A percentile compares a stretch with the other conserved stretches of the same genome.
Evolutionary conservation across 1,140 invertebrate genomes (phyloP).

Genomic region (Brachionus manjavacas): DNA sequence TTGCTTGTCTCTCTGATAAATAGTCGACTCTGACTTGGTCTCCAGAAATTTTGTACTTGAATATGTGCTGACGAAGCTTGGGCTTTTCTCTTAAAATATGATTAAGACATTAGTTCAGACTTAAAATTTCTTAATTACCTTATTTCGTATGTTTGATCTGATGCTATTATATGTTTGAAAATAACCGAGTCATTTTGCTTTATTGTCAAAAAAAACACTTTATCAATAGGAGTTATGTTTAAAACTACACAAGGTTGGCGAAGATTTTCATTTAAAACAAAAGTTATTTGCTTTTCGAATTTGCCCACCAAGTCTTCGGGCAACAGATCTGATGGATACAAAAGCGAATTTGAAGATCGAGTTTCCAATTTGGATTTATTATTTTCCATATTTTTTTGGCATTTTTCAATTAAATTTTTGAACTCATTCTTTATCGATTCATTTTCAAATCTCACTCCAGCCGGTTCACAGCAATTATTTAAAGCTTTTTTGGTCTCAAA

Average conservation of each 20-base stretch:
- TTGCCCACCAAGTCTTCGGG: not conserved
- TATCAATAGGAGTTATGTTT: constrained; percentile 14
- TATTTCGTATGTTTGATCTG: not conserved
- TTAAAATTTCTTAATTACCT: not conserved
- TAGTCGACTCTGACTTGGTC: constrained; percentile 5
- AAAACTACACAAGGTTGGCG: not conserved
- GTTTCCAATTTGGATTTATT: not conserved
- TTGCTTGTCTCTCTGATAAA: not conserved
- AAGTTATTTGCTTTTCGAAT: constrained; percentile 33
- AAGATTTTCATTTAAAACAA: not conserved
- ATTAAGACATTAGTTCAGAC: not conserved
- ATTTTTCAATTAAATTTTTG: not conserved
- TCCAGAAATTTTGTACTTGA: not conserved
- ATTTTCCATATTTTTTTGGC: constrained; percentile 18
- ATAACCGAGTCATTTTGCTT: not conserved
- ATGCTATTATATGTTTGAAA: constrained; percentile 11
- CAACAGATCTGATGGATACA: not conserved
- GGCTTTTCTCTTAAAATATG: not conserved
- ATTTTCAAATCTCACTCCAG: not conserved
- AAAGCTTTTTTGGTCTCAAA: not conserved
- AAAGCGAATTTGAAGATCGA: not conserved
- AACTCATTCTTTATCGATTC: not conserved
- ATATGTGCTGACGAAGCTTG: not conserved
- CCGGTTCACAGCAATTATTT: not conserved
- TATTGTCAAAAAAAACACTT: not conserved